Percentiles rank a stretch among this genome's conserved stretches.
These are phyloP conservation scores for Anhinga anhinga DNA, from an alignment of 2,113 vertebrate genomes.

Conservation along the genomic window DNA sequence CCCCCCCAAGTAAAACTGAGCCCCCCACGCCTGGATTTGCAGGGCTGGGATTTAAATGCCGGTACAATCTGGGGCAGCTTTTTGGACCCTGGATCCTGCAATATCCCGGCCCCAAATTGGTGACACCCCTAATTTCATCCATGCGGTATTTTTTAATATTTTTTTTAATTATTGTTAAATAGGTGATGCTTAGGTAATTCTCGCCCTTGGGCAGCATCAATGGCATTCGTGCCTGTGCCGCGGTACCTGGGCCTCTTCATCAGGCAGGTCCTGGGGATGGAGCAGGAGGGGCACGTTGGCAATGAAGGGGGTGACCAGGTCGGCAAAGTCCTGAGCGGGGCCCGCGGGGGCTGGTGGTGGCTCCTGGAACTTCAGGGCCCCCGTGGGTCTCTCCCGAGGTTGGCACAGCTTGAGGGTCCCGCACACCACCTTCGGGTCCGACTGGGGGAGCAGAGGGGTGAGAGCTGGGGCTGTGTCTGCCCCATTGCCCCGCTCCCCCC, in stretches of 20 bases:
- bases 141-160: no score
- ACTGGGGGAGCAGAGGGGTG: constrained; percentile 47
- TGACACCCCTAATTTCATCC: neutral
- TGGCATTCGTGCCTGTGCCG: neutral
- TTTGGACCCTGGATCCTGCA: neutral
- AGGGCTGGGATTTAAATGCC: neutral
- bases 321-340: constrained; percentile 68
- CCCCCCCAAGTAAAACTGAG: accelerated
- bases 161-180: neutral
- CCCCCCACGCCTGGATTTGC: accelerated
- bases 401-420: constrained; percentile 79
- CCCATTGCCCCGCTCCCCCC: neutral
- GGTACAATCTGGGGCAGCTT: neutral
- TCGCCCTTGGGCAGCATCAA: neutral
- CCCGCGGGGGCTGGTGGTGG: constrained; percentile 70
- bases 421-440: constrained; percentile 77
- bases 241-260: neutral
- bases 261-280: constrained; percentile 71
- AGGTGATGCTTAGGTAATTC: neutral
- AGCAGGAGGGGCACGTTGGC: constrained; percentile 85
- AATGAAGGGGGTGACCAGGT: constrained; percentile 74
- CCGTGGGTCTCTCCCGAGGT: constrained; percentile 50
- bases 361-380: constrained; percentile 30
- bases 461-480: neutral
- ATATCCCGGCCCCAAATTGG: accelerated